These are phyloP conservation scores for Protodeltote pygarga DNA, from an alignment of 2,888 invertebrate species.

Conservation along the genomic window DNA sequence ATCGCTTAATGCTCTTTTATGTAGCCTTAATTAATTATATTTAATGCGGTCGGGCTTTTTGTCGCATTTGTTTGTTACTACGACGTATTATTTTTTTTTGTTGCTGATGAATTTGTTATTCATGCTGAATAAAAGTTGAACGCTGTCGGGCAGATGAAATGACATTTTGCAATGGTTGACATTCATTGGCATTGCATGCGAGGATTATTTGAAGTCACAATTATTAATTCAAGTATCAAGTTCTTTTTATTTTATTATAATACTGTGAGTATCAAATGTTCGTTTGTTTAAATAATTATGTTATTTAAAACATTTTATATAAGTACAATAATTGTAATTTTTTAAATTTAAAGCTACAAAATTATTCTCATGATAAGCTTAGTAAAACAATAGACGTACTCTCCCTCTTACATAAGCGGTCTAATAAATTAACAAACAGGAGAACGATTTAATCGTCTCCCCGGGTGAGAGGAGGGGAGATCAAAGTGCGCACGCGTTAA, in stretches of 20 bases:
- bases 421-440: slow-evolving; percentile 48
- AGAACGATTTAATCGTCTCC: slow-evolving; percentile 48
- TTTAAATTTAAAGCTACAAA: background rate
- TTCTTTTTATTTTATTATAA: slow-evolving; percentile 1
- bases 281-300: too few relatives aligned
- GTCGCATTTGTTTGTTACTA: slow-evolving; percentile 51
- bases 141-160: slow-evolving; percentile 46
- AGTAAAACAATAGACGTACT: slow-evolving; percentile 30
- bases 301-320: too few relatives aligned
- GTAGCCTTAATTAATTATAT: slow-evolving; percentile 80
- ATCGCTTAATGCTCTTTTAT: slow-evolving; percentile 67
- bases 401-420: slow-evolving; percentile 21
- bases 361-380: background rate
- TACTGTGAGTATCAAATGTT: too few relatives aligned
- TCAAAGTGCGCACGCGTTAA: slow-evolving; percentile 56
- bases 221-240: background rate
- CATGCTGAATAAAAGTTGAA: slow-evolving; percentile 44
- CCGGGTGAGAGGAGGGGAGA: slow-evolving; percentile 50
- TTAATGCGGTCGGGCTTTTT: slow-evolving; percentile 70
- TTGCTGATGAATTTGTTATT: slow-evolving; percentile 54
- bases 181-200: too few relatives aligned
- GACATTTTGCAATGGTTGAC: slow-evolving; percentile 44
- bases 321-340: too few relatives aligned
- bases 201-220: too few relatives aligned
- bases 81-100: slow-evolving; percentile 44